Conservation (phyloP, 2,888 invertebrate genomes). For the Agrilus mali region DNA sequence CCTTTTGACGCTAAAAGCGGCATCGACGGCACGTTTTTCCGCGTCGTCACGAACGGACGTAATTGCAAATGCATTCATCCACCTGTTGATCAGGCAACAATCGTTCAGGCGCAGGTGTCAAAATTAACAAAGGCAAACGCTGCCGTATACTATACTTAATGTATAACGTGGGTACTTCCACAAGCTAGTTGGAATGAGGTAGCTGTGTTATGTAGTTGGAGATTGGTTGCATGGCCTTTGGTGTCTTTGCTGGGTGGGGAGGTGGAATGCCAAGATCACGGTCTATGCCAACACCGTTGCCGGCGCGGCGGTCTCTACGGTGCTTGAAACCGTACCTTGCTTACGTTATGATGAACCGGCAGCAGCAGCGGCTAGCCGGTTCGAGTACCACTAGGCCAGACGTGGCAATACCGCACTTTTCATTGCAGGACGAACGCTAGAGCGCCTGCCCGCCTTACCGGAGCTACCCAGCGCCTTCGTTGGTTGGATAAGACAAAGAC, state of each 20-base stretch:
- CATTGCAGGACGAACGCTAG: neutral
- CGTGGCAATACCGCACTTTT: constrained; percentile 14
- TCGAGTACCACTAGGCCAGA: constrained; percentile 13
- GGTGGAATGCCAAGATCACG: constrained; percentile 31
- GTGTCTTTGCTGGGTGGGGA: constrained; percentile 13
- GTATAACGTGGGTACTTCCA: constrained; percentile 4
- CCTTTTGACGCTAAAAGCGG: too few relatives aligned
- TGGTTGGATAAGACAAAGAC: neutral
- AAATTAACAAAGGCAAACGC: too few relatives aligned
- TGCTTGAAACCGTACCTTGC: constrained; percentile 16
- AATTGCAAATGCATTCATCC: too few relatives aligned
- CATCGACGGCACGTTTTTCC: too few relatives aligned
- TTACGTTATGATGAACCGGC: constrained; percentile 1
- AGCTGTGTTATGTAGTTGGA: constrained; percentile 16
- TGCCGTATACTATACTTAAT: constrained; percentile 2
- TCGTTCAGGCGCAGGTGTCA: too few relatives aligned
- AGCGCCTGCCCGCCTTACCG: neutral
- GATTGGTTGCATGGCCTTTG: constrained; percentile 16
- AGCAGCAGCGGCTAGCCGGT: too few relatives aligned
- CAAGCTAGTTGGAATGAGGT: constrained; percentile 15
- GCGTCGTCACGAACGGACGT: too few relatives aligned
- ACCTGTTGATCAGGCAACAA: too few relatives aligned
- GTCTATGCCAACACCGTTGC: constrained; percentile 24
- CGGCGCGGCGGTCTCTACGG: constrained; percentile 14
- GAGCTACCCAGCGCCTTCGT: neutral